Percentiles rank a stretch among this genome's conserved stretches.
Conservation (phyloP, 2,113 vertebrate species). For the Oxyura jamaicensis region DNA sequence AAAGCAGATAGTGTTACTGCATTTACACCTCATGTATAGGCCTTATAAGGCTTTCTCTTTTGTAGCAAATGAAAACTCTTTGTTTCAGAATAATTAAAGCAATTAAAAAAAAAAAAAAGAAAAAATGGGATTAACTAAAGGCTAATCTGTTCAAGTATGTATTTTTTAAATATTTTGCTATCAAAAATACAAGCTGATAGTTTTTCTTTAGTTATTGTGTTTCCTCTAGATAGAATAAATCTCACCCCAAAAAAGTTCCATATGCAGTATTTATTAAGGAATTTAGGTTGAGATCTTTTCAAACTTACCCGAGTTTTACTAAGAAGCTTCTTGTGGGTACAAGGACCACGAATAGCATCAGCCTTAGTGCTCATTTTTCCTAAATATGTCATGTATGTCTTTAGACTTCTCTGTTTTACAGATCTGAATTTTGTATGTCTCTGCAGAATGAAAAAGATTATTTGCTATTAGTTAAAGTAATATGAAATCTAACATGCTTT, state of each 20-base stretch:
- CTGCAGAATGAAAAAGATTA: neutral
- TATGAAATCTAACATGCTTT: neutral
- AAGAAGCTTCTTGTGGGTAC: neutral
- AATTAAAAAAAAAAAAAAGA: neutral
- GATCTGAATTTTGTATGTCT: neutral
- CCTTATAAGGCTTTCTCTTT: neutral
- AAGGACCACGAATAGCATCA: neutral
- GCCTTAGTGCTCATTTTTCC: neutral
- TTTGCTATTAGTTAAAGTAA: neutral
- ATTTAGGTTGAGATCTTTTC: neutral
- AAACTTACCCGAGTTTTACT: neutral
- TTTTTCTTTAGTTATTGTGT: neutral
- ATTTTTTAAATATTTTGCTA: neutral
- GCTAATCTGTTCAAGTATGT: neutral
- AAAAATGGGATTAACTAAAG: neutral
- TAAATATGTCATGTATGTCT: neutral
- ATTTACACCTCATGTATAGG: neutral
- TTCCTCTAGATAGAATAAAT: neutral
- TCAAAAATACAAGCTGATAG: neutral
- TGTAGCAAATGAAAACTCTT: neutral
- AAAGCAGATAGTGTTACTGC: neutral
- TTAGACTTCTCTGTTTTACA: neutral
- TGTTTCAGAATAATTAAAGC: neutral
- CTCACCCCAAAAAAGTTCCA: neutral
- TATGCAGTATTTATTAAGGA: neutral